Evolutionary conservation across 2,888 invertebrate genomes (phyloP), one percentile per base, ranked within the genome.

Genomic region (Automeris io): DNA sequence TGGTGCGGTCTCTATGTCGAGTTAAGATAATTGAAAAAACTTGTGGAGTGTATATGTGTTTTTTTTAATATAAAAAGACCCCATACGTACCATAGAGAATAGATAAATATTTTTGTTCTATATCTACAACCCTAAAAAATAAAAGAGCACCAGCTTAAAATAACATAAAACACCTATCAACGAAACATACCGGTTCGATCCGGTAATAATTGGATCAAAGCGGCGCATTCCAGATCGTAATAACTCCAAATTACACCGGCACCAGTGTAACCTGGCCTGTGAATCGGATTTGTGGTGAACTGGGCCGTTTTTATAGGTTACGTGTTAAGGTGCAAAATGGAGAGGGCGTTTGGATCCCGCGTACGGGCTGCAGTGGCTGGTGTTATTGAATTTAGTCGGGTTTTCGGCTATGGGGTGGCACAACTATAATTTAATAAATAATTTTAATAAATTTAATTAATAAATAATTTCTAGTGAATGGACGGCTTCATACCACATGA

Each of bases 401-500:
- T 31, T 37, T 18, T 7, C 35, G 13, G 16, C 23, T 3, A 9
- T n/a, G 11, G 49, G 51, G 53, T 45, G 54, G 58, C 53, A 65
- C 62, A 75, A 74, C 74, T 76, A 74, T 77, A 71, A 76, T 78
- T 67, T 73, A n/a, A n/a, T n/a, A n/a, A n/a, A n/a, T n/a, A n/a
- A n/a, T n/a, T n/a, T n/a, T n/a, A n/a, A n/a, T n/a, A n/a, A n/a
- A n/a, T n/a, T n/a, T n/a, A n/a, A n/a, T n/a, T n/a, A n/a, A n/a
- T n/a, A n/a, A n/a, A n/a, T n/a, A n/a, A n/a, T n/a, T n/a, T n/a
- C n/a, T n/a, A n/a, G n/a, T n/a, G n/a, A n/a, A n/a, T n/a, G 63
- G 61, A 51, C 33, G 50, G 45, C 5, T n/a, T n/a, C n/a, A n/a
- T n/a, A n/a, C n/a, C n/a, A n/a, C n/a, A n/a, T n/a, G n/a, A n/a